phyloP scores from a whole-genome alignment of 2,888 invertebrate genomes.

The Hypsopygia costalis region DNA sequence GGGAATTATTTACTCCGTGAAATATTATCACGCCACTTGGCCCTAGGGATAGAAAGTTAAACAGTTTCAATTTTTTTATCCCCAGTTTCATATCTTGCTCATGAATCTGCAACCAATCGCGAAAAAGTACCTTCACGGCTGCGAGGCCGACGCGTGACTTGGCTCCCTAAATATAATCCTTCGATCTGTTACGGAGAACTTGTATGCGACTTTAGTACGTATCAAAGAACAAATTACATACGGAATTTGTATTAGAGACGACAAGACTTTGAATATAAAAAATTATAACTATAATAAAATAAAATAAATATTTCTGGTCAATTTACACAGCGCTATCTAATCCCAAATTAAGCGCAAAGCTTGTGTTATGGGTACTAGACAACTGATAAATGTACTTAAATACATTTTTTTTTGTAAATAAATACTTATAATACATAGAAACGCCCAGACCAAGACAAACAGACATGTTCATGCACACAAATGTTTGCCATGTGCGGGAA shows the following conservation, averaged over 20 bases:
- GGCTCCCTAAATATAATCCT: constrained; percentile 42
- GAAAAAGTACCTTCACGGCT: constrained; percentile 50
- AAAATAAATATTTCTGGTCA: too few species aligned
- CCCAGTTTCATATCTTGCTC: constrained; percentile 25
- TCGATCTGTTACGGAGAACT: constrained; percentile 34
- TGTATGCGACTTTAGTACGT: constrained; percentile 20
- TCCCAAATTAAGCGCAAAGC: too few species aligned
- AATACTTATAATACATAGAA: too few species aligned
- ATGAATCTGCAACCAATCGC: constrained; percentile 60
- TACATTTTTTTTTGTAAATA: too few species aligned
- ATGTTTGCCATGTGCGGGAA: too few species aligned
- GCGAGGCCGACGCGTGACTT: constrained; percentile 54
- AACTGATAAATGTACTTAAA: too few species aligned
- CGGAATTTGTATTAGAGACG: constrained; percentile 2
- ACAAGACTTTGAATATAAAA: too few species aligned
- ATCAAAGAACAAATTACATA: constrained; percentile 12
- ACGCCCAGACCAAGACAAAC: too few species aligned
- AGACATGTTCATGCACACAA: too few species aligned
- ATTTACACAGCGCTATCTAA: too few species aligned
- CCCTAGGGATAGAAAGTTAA: constrained; percentile 28
- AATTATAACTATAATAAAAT: too few species aligned
- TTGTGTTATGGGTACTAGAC: too few species aligned
- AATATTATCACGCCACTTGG: constrained; percentile 19
- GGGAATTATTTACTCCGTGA: constrained; percentile 2
- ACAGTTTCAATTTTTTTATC: constrained; percentile 40